Evolutionary conservation across 1,140 invertebrate genomes (phyloP).

Genomic region (Lepeophtheirus salmonis): DNA sequence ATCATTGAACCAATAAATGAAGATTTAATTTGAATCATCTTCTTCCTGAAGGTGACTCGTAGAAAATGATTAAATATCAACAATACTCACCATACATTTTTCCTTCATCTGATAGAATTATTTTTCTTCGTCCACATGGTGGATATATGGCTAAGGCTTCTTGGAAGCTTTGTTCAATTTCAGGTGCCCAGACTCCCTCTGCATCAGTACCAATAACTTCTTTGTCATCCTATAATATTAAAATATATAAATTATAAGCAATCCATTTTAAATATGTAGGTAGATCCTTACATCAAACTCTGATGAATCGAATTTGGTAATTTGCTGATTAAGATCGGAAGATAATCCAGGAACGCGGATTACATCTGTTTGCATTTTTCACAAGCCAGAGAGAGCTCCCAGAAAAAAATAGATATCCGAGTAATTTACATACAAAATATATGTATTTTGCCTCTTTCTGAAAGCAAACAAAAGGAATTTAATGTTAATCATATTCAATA

Average conservation of each 20-base stretch:
- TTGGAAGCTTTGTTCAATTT: constrained; percentile 99
- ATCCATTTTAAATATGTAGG: constrained; percentile 15
- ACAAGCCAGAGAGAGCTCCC: too few relatives aligned
- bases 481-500: too few relatives aligned
- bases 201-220: constrained; percentile 80
- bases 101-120: constrained; percentile 97
- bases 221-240: constrained; percentile 52
- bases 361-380: constrained; percentile 9
- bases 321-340: constrained; percentile 12
- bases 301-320: constrained; percentile 39
- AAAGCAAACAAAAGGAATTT: too few relatives aligned
- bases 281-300: constrained; percentile 40
- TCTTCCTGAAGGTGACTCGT: too few relatives aligned
- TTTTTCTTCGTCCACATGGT: constrained; percentile 94
- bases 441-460: too few relatives aligned
- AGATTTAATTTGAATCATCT: too few relatives aligned
- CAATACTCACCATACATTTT: constrained; percentile 98
- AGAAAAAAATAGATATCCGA: too few relatives aligned
- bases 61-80: too few relatives aligned
- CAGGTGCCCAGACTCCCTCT: constrained; percentile 97
- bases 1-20: too few relatives aligned
- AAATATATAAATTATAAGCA: constrained; percentile 16
- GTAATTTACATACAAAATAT: too few relatives aligned
- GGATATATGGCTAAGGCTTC: constrained; percentile 98
- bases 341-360: constrained; percentile 1